These are phyloP conservation scores for Tursiops truncatus DNA, from an alignment of 2,113 vertebrate species.

Conservation along the genomic window DNA sequence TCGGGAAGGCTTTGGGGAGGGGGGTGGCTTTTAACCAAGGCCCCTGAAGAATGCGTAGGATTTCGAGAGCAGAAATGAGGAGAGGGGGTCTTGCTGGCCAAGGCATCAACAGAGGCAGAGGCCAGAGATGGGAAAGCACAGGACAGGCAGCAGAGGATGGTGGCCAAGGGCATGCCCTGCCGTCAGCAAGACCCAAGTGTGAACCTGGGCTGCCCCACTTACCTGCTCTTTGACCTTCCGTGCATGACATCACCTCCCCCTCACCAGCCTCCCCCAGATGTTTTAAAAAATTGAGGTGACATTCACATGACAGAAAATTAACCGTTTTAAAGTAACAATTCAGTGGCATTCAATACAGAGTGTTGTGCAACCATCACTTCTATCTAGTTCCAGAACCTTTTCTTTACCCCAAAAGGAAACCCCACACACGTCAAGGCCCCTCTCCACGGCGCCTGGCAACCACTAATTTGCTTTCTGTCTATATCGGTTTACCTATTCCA, in stretches of 20 bases:
- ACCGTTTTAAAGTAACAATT: not conserved
- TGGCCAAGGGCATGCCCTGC: no score
- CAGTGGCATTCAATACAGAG: not conserved
- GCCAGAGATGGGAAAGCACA: no score
- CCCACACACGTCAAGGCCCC: accelerated
- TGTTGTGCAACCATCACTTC: not conserved
- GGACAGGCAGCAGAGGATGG: not conserved
- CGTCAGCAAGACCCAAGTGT: not conserved
- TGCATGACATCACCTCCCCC: not conserved
- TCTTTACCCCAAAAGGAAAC: not conserved
- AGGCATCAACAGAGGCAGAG: not conserved
- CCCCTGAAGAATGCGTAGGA: not conserved
- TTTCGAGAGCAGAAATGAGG: not conserved
- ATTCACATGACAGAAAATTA: not conserved
- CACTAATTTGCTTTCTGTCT: not conserved
- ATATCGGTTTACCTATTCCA: not conserved
- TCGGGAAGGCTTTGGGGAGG: not conserved
- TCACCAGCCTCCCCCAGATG: no score
- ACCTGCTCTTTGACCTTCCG: not conserved
- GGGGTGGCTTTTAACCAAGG: not conserved
- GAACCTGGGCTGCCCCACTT: not conserved
- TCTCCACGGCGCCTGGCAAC: not conserved
- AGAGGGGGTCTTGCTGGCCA: not conserved
- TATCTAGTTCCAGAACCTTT: not conserved
- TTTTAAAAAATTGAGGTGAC: not conserved